Conservation (phyloP, 2,888 invertebrate species). For the Bruchidius siliquastri region DNA sequence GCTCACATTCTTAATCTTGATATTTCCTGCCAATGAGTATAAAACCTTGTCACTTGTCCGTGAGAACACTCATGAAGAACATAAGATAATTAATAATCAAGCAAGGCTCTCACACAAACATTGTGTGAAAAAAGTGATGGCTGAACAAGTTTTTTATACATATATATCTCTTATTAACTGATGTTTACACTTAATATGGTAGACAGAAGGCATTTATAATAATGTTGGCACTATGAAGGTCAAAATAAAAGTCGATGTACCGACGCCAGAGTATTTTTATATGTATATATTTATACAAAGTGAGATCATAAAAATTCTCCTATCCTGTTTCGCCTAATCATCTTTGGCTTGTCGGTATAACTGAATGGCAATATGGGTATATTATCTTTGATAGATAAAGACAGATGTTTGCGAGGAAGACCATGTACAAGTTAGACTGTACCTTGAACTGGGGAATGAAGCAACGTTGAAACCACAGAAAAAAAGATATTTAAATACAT, state of each 20-base stretch:
- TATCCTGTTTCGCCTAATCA: background rate
- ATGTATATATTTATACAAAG: background rate
- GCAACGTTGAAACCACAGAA: too few species aligned
- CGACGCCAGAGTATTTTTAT: background rate
- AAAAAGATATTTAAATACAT: too few species aligned
- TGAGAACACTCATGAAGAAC: background rate
- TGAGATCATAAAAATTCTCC: background rate
- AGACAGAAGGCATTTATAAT: background rate
- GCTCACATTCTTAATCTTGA: too few species aligned
- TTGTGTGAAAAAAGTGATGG: background rate
- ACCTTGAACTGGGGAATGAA: too few species aligned
- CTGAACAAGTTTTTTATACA: background rate
- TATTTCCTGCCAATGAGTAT: too few species aligned
- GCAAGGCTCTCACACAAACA: background rate
- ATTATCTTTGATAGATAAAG: background rate
- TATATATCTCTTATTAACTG: background rate
- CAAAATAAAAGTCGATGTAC: background rate
- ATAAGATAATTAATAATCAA: background rate
- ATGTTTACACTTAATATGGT: background rate
- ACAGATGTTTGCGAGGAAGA: background rate
- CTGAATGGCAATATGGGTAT: background rate
- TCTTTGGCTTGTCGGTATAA: background rate
- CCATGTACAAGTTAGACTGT: too few species aligned
- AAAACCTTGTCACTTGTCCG: background rate
- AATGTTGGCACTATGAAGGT: background rate